phyloP scores from a whole-genome alignment of 2,113 vertebrate genomes.

The Argyrosomus japonicus region DNA sequence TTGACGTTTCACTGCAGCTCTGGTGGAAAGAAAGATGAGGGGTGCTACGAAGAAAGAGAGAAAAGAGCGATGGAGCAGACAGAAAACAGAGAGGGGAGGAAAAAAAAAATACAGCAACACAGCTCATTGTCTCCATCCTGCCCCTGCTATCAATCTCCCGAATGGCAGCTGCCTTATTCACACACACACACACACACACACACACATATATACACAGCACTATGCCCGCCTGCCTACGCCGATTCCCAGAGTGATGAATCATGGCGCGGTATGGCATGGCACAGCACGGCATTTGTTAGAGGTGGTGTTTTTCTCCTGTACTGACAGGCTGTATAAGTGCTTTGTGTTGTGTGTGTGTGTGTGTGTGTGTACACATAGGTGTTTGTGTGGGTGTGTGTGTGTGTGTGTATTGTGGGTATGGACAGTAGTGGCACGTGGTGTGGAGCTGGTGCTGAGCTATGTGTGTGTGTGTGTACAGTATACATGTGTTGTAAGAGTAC shows the following conservation, averaged over 20 bases:
- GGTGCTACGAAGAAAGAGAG: constrained; percentile 14
- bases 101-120: constrained; percentile 51
- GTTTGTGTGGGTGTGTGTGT: constrained; percentile 14
- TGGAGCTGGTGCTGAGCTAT: constrained; percentile 7
- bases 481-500: constrained; percentile 26
- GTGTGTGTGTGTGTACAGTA: not conserved
- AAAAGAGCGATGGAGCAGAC: constrained; percentile 37
- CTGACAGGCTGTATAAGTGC: constrained; percentile 50
- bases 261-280: constrained; percentile 57
- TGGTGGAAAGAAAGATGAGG: constrained; percentile 47
- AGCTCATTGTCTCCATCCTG: constrained; percentile 78
- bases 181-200: constrained; percentile 45
- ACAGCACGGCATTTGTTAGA: constrained; percentile 63
- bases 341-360: constrained; percentile 27
- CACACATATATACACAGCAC: constrained; percentile 38
- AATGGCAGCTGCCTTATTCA: constrained; percentile 63
- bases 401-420: constrained; percentile 21
- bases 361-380: constrained; percentile 12
- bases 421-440: constrained; percentile 30
- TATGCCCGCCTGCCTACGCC: constrained; percentile 50
- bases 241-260: constrained; percentile 74
- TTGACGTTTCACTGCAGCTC: constrained; percentile 32
- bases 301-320: constrained; percentile 62
- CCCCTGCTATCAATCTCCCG: constrained; percentile 73
- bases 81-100: constrained; percentile 34